Evolutionary conservation across 2,113 vertebrate genomes (phyloP).

Genomic region (Globicephala melas): DNA sequence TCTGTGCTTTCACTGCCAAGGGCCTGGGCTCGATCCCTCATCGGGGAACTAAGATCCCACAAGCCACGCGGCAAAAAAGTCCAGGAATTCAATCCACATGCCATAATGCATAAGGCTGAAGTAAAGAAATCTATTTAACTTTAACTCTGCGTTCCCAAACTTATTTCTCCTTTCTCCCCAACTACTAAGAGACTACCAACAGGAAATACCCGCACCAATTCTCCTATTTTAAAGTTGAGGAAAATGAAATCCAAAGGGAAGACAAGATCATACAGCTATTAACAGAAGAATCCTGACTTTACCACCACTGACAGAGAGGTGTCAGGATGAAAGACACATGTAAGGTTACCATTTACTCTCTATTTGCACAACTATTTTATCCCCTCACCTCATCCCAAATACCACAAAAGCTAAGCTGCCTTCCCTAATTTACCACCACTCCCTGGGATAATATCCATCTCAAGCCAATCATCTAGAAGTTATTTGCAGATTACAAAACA

Average conservation of each 20-base stretch:
- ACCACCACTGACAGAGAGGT: not conserved
- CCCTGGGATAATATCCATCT: not conserved
- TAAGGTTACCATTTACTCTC: not conserved
- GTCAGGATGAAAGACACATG: not conserved
- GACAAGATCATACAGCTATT: not conserved
- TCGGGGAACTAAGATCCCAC: not conserved
- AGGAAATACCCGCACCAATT: not conserved
- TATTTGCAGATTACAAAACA: not conserved
- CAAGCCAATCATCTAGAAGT: not conserved
- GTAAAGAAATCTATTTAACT: constrained; percentile 20
- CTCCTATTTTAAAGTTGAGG: not conserved
- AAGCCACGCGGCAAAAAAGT: not conserved
- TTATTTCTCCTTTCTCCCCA: not conserved
- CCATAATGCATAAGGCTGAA: not conserved
- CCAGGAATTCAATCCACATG: not conserved
- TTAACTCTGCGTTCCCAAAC: not conserved
- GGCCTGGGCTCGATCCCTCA: not conserved
- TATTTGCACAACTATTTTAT: not conserved
- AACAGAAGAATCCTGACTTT: constrained; percentile 10
- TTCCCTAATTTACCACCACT: not conserved
- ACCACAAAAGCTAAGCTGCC: not conserved
- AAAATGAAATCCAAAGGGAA: constrained; percentile 33
- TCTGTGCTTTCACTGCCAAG: not conserved
- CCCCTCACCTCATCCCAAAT: not conserved
- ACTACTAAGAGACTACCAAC: not conserved